Base-by-base conservation (phyloP, 2,113 vertebrate genomes). In the Eurystomus gularis region DNA sequence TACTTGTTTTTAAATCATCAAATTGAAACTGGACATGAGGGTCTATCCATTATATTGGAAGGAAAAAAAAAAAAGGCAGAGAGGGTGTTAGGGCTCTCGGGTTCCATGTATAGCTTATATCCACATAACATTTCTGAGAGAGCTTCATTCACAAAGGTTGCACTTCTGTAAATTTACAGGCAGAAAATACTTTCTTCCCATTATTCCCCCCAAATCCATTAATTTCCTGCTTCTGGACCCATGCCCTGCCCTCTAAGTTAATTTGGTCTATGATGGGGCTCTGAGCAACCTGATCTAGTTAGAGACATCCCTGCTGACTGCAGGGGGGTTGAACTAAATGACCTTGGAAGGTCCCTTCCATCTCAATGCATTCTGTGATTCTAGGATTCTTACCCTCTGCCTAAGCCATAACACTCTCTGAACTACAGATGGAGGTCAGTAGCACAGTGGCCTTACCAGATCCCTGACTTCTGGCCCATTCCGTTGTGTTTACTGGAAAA, bases 1-100 rank as follows among this genome's bases (percentile, higher is more conserved):
- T 48, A 52, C 29, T 46, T 69, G n/a, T 18, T 49, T 86, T 93
- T 94, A 90, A 92, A 71, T 77, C 80, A 82, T 33, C 29, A 91
- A 24, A 83, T 42, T 19, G 18, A 52, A 88, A 64, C 52, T 44
- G 52, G 18, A 37, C 10, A 11, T 18, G 29, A 31, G 25, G 5
- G 15, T 49, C 44, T 69, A 33, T 33, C 26, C 52, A 25, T 18
- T 42, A 44, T 25, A 89, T 16, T 52, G 7, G 62, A 23, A 57
- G 21, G 0, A 39, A 35, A n/a, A 55, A 51, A 33, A 20, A 6
- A 2, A 0, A 21, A 4, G n/a, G n/a, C n/a, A 9, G 5, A 6
- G 6, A 5, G 8, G 19, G 33, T 11, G 20, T 31, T 23, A 73
- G 8, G 13, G 10, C 13, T 91, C 7, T 33, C 57, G 49, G 5